A percentile compares a stretch with the other conserved stretches of the same genome.
These are phyloP conservation scores for Pantherophis guttatus DNA, from an alignment of 2,113 vertebrate species.

Conservation along the genomic window DNA sequence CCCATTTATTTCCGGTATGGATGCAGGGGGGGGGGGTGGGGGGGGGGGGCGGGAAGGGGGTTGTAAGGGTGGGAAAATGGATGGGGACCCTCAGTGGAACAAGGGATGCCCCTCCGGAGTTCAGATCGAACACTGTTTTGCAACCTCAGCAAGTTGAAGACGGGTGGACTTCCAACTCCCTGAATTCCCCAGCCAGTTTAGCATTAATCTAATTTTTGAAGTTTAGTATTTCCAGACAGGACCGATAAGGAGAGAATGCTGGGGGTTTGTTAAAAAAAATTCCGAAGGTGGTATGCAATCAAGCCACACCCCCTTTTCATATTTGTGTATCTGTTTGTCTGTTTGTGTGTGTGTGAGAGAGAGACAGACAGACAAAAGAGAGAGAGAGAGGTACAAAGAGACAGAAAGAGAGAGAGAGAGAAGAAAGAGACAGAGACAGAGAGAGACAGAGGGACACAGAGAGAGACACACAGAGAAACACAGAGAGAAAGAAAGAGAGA, in stretches of 20 bases:
- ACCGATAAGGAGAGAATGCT: neutral
- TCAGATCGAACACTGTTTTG: neutral
- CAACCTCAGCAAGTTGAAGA: neutral
- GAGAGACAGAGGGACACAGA: too few relatives aligned
- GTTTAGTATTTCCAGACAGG: neutral
- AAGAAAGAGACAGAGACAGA: too few relatives aligned
- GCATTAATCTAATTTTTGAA: neutral
- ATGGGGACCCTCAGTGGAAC: neutral
- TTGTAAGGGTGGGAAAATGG: neutral
- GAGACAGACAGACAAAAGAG: too few relatives aligned
- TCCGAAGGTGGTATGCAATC: neutral
- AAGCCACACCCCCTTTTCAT: neutral
- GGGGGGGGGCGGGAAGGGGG: neutral
- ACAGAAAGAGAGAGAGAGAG: too few relatives aligned
- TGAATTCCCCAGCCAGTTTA: neutral
- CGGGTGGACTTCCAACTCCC: neutral
- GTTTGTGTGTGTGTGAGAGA: too few relatives aligned
- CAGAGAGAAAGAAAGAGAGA: accelerated
- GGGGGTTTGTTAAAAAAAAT: neutral
- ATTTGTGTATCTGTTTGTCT: too few relatives aligned
- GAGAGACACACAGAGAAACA: too few relatives aligned
- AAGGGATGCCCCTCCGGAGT: neutral
- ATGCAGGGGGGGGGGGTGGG: neutral
- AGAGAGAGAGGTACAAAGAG: too few relatives aligned
- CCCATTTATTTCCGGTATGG: slow-evolving; percentile 89